These are phyloP conservation scores for Macrosiphum euphorbiae DNA, from an alignment of 2,888 invertebrate genomes.

Conservation along the genomic window DNA sequence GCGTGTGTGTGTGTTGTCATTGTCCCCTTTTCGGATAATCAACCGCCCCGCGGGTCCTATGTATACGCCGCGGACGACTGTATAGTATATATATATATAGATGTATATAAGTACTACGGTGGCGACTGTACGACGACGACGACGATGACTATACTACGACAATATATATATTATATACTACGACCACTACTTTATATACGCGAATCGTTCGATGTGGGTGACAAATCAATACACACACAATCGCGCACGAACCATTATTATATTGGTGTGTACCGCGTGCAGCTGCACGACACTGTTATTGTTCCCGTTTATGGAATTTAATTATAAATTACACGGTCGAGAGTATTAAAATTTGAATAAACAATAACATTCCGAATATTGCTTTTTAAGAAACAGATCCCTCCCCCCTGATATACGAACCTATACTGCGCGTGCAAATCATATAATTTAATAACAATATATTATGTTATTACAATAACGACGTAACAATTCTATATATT, in stretches of 20 bases:
- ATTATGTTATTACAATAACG: background rate
- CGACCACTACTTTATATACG: background rate
- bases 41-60: slow-evolving; percentile 56
- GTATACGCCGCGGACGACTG: background rate
- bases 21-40: slow-evolving; percentile 54
- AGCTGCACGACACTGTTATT: slow-evolving; percentile 34
- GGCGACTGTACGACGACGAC: background rate
- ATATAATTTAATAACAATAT: background rate
- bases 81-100: background rate
- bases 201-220: slow-evolving; percentile 25
- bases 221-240: slow-evolving; percentile 53
- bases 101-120: background rate
- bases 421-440: background rate
- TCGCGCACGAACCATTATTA: background rate
- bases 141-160: background rate
- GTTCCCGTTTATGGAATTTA: slow-evolving; percentile 45
- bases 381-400: background rate
- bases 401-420: background rate
- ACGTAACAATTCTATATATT: background rate
- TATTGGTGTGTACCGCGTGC: background rate
- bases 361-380: slow-evolving; percentile 32
- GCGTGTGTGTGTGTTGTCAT: slow-evolving; percentile 16
- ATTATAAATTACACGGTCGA: slow-evolving; percentile 2
- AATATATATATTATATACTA: background rate
- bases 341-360: slow-evolving; percentile 29